These are phyloP conservation scores for Malacoctenus gilli DNA, from an alignment of 2,797 vertebrate genomes.

Conservation along the genomic window DNA sequence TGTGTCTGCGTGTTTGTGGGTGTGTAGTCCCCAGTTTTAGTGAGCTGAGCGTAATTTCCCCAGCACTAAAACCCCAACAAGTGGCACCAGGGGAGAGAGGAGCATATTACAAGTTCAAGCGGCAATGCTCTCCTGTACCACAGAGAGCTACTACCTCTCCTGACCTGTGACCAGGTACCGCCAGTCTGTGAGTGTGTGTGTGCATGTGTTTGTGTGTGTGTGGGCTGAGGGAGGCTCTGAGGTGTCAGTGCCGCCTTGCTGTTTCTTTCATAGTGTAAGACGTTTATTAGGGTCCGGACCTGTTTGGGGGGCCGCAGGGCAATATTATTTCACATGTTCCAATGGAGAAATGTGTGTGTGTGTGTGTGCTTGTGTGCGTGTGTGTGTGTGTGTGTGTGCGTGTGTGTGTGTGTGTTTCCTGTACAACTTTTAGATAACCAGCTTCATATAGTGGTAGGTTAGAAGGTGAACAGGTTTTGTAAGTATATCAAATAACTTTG, in stretches of 20 bases:
- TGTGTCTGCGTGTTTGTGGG: conserved; percentile 41
- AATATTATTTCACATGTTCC: conserved; percentile 77
- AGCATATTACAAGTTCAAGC: conserved; percentile 88
- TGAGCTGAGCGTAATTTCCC: conserved; percentile 76
- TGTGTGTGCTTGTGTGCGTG: neutral
- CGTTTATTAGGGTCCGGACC: conserved; percentile 81
- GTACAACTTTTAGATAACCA: conserved; percentile 61
- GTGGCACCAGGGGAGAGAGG: conserved; percentile 79
- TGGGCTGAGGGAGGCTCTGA: conserved; percentile 71
- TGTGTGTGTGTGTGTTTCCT: conserved; percentile 22
- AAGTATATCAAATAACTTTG: conserved; percentile 66
- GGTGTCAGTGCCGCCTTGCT: conserved; percentile 75
- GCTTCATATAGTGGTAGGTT: conserved; percentile 53
- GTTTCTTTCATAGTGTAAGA: conserved; percentile 80
- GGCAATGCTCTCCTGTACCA: conserved; percentile 79
- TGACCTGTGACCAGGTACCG: conserved; percentile 77
- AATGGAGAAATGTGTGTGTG: conserved; percentile 49
- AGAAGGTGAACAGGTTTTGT: conserved; percentile 61
- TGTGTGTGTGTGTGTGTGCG: conserved; percentile 28
- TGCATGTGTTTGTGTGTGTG: conserved; percentile 50
- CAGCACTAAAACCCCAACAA: conserved; percentile 82
- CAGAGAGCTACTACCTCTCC: conserved; percentile 73
- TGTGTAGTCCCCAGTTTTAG: conserved; percentile 44
- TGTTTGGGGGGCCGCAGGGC: conserved; percentile 81
- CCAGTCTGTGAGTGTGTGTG: conserved; percentile 20